Evolutionary conservation across 2,888 invertebrate species (phyloP).

Genomic region (Hyppa rectilinea): DNA sequence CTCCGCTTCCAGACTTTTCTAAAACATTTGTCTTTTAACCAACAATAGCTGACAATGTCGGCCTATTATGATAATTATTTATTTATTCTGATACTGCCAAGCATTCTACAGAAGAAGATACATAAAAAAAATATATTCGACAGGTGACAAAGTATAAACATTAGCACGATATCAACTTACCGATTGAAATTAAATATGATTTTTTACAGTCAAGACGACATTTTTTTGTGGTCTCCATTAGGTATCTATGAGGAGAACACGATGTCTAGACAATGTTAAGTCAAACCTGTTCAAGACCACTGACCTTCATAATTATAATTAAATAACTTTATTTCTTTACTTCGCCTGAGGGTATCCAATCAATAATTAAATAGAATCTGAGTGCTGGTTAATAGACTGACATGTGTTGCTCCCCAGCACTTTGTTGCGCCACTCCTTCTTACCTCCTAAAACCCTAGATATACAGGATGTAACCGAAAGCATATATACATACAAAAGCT

Average conservation of each 20-base stretch:
- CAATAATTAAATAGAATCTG: background rate
- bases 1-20: conserved; percentile 3
- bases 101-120: background rate
- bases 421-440: background rate
- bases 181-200: conserved; percentile 29
- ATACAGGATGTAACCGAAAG: too few species aligned
- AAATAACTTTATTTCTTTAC: background rate
- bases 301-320: conserved; percentile 1
- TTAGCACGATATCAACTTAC: conserved; percentile 2
- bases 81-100: background rate
- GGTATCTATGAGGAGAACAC: background rate
- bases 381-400: background rate
- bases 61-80: background rate
- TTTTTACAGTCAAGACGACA: conserved; percentile 26
- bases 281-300: conserved; percentile 16
- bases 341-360: background rate
- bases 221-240: conserved; percentile 30
- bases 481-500: too few species aligned
- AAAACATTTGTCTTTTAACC: background rate
- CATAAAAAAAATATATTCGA: conserved; percentile 2
- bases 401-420: background rate
- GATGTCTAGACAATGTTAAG: background rate
- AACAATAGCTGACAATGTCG: conserved; percentile 1
- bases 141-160: background rate
- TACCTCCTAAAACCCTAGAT: background rate